Percentiles rank a stretch among this genome's conserved stretches.
Conservation (phyloP, 2,797 vertebrate genomes). For the Petrocephalus sullivani region DNA sequence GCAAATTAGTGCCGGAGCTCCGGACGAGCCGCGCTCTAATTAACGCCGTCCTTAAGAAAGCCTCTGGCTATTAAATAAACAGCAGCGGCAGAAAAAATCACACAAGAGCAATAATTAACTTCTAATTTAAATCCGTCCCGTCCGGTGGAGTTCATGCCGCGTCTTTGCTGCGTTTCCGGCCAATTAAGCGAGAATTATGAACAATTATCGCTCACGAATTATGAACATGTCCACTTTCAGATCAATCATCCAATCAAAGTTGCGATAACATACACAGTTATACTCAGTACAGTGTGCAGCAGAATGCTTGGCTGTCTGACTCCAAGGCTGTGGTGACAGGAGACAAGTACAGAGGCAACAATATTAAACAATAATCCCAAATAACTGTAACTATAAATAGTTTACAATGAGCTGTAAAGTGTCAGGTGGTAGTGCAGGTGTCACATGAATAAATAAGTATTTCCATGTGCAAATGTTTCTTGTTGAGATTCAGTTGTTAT, state of each 20-base stretch:
- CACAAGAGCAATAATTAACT: slow-evolving; percentile 53
- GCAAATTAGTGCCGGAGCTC: slow-evolving; percentile 15
- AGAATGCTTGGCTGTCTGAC: not conserved
- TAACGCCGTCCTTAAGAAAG: slow-evolving; percentile 13
- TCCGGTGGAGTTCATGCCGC: slow-evolving; percentile 51
- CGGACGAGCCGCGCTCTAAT: slow-evolving; percentile 6
- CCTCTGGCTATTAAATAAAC: slow-evolving; percentile 35
- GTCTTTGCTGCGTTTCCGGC: slow-evolving; percentile 18
- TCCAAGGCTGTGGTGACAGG: not conserved
- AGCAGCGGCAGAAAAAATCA: slow-evolving; percentile 45
- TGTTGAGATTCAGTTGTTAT: too few species aligned
- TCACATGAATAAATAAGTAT: too few species aligned
- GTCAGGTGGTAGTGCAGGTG: too few species aligned
- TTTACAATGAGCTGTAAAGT: too few species aligned
- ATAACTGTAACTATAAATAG: too few species aligned
- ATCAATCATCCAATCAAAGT: not conserved
- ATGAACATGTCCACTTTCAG: not conserved
- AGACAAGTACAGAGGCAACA: not conserved
- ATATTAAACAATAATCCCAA: not conserved
- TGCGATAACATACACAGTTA: not conserved
- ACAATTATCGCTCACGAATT: too few species aligned
- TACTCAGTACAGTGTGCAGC: not conserved
- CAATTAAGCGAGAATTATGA: slow-evolving; percentile 15
- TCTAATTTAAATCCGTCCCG: slow-evolving; percentile 62
- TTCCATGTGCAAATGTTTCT: too few species aligned